Conservation (phyloP, 2,797 vertebrate species). For the Loriculus beryllinus region DNA sequence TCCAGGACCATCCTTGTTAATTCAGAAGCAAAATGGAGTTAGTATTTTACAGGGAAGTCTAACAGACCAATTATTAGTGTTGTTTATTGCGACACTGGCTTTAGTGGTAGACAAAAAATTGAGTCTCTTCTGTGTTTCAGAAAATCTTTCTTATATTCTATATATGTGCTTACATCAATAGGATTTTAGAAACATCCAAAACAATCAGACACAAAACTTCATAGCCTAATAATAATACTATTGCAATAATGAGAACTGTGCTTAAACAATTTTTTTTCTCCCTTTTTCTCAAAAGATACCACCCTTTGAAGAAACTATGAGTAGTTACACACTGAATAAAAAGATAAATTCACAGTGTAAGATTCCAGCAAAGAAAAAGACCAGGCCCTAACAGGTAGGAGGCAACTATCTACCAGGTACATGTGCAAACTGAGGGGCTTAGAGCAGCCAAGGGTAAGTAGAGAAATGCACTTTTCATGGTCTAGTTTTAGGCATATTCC, state of each 20-base stretch:
- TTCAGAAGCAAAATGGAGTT: conserved; percentile 19
- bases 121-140: not conserved
- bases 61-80: not conserved
- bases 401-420: not conserved
- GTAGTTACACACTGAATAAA: not conserved
- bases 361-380: not conserved
- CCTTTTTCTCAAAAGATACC: not conserved
- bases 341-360: not conserved
- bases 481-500: not conserved
- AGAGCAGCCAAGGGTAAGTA: not conserved
- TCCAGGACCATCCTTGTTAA: not conserved
- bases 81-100: not conserved
- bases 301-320: not conserved
- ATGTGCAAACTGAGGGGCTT: rapidly evolving
- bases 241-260: not conserved
- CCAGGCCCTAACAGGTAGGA: not conserved
- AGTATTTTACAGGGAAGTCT: not conserved
- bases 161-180: not conserved
- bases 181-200: not conserved
- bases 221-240: not conserved
- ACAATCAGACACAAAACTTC: not conserved
- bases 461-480: not conserved
- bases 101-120: not conserved
- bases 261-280: not conserved
- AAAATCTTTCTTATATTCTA: not conserved